Evolutionary conservation across 2,888 invertebrate genomes (phyloP), one percentile per base, ranked within the genome.

Genomic region (Hemistola chrysoprasaria): DNA sequence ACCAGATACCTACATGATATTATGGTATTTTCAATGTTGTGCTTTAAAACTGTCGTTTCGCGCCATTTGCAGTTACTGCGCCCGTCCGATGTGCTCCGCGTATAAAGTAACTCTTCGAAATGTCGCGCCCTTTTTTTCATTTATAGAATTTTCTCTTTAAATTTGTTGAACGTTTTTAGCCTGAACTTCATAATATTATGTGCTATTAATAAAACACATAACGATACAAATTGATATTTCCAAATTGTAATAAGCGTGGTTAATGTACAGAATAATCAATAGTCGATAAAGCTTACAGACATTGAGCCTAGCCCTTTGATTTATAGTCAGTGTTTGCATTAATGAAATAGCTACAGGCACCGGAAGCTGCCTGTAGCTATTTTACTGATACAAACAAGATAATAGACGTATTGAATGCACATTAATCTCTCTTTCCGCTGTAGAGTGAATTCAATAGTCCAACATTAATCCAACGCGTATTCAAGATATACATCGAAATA

Each of bases 21-120:
- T 74, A 74, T 64, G 69, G 39, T 78, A 78, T 76, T 79, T 85
- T 82, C 78, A 83, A 81, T 84, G 83, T 79, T 77, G 74, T 80
- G 79, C 78, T 85, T 85, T 84, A 84, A 86, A 84, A 82, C 81
- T 81, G 77, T 82, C 84, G 81, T 81, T 83, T 81, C 80, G 76
- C 81, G 71, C 84, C 83, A 84, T 87, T 86, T 81, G 71, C 78
- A 79, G 70, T 71, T 67, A 65, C 69, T 71, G 69, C 62, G 69
- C 73, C 64, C 60, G 64, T 59, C 63, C 75, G 71, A 78, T 81
- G 77, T 83, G 81, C 72, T 66, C 60, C 65, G 82, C 77, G 77
- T 85, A 81, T 80, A 81, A 83, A 86, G 76, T 81, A 78, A 78
- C 75, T 72, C 58, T 53, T 59, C 73, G 63, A 73, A 83, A 81